A percentile compares a stretch with the other conserved stretches of the same genome.
Conservation (phyloP, 2,797 vertebrate species). For the Rhinophrynus dorsalis region DNA sequence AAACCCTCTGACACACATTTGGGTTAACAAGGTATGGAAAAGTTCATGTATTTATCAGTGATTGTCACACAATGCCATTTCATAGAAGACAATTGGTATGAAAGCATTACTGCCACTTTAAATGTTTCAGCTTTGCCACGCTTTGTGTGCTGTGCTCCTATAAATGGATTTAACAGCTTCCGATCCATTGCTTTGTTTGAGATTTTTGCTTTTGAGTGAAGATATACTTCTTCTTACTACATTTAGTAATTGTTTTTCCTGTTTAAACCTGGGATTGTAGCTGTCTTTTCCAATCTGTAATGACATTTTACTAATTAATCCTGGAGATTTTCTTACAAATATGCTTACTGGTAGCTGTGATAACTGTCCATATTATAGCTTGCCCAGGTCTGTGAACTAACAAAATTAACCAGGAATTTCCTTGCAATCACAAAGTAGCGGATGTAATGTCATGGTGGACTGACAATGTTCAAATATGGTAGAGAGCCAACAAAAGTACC, state of each 20-base stretch:
- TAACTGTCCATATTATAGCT: not conserved
- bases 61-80: too few relatives aligned
- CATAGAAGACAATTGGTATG: too few relatives aligned
- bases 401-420: not conserved
- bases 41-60: too few relatives aligned
- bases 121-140: too few relatives aligned
- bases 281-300: not conserved
- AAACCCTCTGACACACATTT: too few relatives aligned
- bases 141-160: too few relatives aligned
- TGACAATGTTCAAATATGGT: too few relatives aligned
- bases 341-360: not conserved
- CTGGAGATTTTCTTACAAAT: not conserved
- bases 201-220: not conserved
- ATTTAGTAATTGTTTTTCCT: not conserved
- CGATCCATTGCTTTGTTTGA: too few relatives aligned
- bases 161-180: too few relatives aligned
- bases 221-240: not conserved
- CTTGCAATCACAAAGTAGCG: not conserved
- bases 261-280: not conserved
- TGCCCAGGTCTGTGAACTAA: not conserved
- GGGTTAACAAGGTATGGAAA: too few relatives aligned
- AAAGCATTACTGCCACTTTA: too few relatives aligned
- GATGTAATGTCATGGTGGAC: not conserved
- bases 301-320: not conserved
- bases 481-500: too few relatives aligned